These are phyloP conservation scores for Pedetes capensis DNA, from an alignment of 2,113 vertebrate species.

Conservation along the genomic window DNA sequence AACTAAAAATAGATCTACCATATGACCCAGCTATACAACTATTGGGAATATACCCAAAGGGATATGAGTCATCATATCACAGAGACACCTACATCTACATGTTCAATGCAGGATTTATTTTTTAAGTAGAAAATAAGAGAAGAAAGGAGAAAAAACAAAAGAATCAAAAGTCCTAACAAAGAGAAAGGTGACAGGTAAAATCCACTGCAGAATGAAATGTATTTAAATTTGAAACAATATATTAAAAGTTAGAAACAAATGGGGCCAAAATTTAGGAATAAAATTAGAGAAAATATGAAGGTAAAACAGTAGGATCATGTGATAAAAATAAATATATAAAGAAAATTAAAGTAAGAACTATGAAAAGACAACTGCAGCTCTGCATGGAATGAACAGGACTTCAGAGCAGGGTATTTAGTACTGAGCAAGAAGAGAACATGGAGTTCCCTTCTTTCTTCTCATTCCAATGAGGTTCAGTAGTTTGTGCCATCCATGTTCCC, in stretches of 20 bases:
- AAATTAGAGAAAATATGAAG: neutral
- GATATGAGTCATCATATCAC: too few relatives aligned
- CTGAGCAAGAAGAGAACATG: neutral
- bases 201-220: neutral
- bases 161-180: neutral
- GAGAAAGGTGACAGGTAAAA: neutral
- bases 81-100: too few relatives aligned
- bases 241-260: neutral
- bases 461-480: neutral
- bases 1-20: too few relatives aligned
- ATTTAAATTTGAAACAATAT: neutral
- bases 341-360: neutral
- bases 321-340: neutral
- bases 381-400: neutral
- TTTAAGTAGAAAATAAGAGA: neutral
- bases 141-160: neutral
- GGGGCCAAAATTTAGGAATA: neutral
- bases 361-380: too few relatives aligned
- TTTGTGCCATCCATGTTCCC: neutral
- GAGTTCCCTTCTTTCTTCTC: neutral
- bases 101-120: neutral
- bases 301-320: neutral
- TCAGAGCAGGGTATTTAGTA: neutral
- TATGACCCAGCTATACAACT: too few relatives aligned
- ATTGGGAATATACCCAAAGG: too few relatives aligned